Evolutionary conservation across 2,113 vertebrate genomes (phyloP), one percentile per base, ranked within the genome.

Genomic region (Mastomys coucha): DNA sequence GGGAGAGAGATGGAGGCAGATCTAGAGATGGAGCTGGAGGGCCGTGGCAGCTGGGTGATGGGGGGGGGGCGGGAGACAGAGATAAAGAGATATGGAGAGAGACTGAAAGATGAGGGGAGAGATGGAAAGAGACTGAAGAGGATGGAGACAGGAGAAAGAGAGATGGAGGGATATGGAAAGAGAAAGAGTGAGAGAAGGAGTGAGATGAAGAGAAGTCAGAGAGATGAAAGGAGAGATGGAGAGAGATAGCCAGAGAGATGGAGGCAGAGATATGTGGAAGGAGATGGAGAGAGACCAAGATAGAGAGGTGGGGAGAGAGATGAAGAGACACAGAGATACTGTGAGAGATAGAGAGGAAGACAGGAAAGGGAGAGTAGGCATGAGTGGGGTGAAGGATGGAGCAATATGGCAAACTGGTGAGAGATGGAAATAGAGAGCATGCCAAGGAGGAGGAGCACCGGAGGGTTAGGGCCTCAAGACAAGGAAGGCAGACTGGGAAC

Each of bases 1-100:
- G 26, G 16, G 80, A 53, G 45, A 89, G 98, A 95, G 97, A 96
- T 82, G 96, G 97, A 97, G 88, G 3, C 94, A 97, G 97, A 80
- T 63, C 58, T 24, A 31, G 87, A 51, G 85, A 14, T 42, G 17
- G 69, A 88, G 67, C n/a, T 17, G 88, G 97, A 97, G 96, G 98
- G 36, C 60, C 31, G 53, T 8, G 33, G 60, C 33, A 22, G 26
- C 22, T 67, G 60, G 4, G 42, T 75, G 7, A 2, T 1, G 31
- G 33, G 3, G 31, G 67, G 4, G 65, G 26, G 1, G 17, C 6
- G 53, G 53, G 53, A 92, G 69, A 45, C 12, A 81, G 93, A 95
- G 95, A 95, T 93, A 77, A 73, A 96, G 95, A 97, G 90, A 91
- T 82, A 69, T 93, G 97, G 92, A 89, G 0, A 0, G 75, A 0